Percentiles rank a stretch among this genome's conserved stretches.
phyloP scores from a whole-genome alignment of 2,113 vertebrate species.

The Sprattus sprattus region DNA sequence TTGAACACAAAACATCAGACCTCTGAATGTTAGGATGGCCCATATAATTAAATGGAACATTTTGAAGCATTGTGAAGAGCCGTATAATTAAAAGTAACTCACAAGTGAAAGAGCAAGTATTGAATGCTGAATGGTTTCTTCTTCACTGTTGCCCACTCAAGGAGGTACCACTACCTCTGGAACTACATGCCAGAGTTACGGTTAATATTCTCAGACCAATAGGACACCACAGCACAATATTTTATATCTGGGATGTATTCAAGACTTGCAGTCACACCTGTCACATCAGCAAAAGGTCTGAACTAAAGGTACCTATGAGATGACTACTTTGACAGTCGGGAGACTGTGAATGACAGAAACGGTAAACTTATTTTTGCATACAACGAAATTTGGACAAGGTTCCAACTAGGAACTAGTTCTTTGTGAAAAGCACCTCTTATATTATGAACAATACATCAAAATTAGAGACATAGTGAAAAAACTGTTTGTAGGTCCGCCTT shows the following conservation, averaged over 20 bases:
- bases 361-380: too few relatives aligned
- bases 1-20: too few relatives aligned
- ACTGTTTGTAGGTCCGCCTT: not conserved
- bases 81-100: conserved; percentile 56
- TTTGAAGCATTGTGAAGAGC: not conserved
- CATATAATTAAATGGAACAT: not conserved
- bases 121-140: conserved; percentile 96
- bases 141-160: conserved; percentile 94
- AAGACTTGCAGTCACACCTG: not conserved
- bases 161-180: conserved; percentile 89
- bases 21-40: not conserved
- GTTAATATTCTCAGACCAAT: not conserved
- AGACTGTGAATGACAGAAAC: not conserved
- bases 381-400: too few relatives aligned
- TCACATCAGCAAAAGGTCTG: not conserved
- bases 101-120: conserved; percentile 94
- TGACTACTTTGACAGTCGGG: not conserved
- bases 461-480: not conserved
- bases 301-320: not conserved
- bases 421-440: conserved; percentile 97
- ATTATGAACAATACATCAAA: conserved; percentile 69
- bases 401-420: conserved; percentile 71
- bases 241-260: not conserved
- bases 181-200: not conserved
- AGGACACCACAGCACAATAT: not conserved